A percentile compares a stretch with the other conserved stretches of the same genome.
These are phyloP conservation scores for Gorsachius magnificus DNA, from an alignment of 2,797 vertebrate genomes.

Conservation along the genomic window DNA sequence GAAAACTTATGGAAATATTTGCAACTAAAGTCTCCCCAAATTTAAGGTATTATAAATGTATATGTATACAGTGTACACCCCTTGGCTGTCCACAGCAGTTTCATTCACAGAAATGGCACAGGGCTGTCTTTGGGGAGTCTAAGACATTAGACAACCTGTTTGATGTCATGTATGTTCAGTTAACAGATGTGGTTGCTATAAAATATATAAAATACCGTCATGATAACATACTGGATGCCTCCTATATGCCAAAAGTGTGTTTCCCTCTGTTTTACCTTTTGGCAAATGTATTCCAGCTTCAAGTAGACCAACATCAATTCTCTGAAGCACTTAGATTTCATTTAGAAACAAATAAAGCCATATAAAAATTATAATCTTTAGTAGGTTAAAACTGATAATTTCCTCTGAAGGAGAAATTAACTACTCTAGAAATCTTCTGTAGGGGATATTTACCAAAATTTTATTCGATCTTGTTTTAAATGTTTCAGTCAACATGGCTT, in stretches of 20 bases:
- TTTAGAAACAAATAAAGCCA: background rate
- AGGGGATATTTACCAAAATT: background rate
- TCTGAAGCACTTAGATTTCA: background rate
- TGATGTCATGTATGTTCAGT: background rate
- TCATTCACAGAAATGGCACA: background rate
- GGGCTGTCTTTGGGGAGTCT: background rate
- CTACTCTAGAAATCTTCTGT: background rate
- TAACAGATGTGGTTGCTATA: background rate
- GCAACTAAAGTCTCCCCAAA: background rate
- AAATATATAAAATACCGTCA: background rate
- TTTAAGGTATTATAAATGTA: background rate
- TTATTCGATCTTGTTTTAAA: slow-evolving; percentile 8
- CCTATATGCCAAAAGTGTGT: background rate
- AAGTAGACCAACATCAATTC: background rate
- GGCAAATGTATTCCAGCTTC: background rate
- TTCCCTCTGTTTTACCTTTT: background rate
- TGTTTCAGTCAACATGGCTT: background rate
- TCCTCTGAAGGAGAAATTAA: background rate
- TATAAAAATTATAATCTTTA: background rate
- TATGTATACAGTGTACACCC: accelerated
- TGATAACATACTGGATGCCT: background rate
- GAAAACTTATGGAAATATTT: background rate
- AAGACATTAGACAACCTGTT: background rate
- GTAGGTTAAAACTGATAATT: background rate
- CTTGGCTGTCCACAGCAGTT: background rate